phyloP scores from a whole-genome alignment of 2,888 invertebrate genomes.

The Polyommatus iphigenia region DNA sequence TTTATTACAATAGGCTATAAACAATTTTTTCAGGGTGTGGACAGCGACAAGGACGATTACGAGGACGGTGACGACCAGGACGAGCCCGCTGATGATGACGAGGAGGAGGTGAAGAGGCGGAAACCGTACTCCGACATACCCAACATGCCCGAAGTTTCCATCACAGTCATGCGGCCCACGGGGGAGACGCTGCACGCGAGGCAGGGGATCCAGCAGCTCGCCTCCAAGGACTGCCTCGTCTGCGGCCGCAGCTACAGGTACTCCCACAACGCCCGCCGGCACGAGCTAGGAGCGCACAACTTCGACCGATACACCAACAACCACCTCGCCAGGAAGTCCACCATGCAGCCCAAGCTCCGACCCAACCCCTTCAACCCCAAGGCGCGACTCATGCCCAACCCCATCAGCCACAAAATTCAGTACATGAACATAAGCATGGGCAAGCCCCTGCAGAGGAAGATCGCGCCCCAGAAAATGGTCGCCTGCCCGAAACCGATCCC shows the following conservation, averaged over 20 bases:
- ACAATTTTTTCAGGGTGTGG: conserved; percentile 61
- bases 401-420: conserved; percentile 72
- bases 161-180: conserved; percentile 71
- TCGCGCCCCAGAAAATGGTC: conserved; percentile 55
- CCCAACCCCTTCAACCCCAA: conserved; percentile 77
- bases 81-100: conserved; percentile 50
- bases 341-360: conserved; percentile 68
- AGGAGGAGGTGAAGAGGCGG: conserved; percentile 55
- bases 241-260: conserved; percentile 75
- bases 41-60: conserved; percentile 67
- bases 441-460: conserved; percentile 58
- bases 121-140: conserved; percentile 54
- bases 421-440: conserved; percentile 58
- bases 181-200: conserved; percentile 70
- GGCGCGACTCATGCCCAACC: conserved; percentile 74
- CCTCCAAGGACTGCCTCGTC: conserved; percentile 75
- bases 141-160: conserved; percentile 72
- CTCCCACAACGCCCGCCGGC: conserved; percentile 75
- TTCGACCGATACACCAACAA: conserved; percentile 78
- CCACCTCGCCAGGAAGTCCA: conserved; percentile 58
- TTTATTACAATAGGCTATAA: background rate
- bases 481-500: conserved; percentile 68
- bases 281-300: conserved; percentile 71
- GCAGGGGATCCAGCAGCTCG: conserved; percentile 74
- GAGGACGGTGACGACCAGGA: conserved; percentile 61